Evolutionary conservation across 1,140 invertebrate genomes (phyloP).

Genomic region (Aleiodes sp.): DNA sequence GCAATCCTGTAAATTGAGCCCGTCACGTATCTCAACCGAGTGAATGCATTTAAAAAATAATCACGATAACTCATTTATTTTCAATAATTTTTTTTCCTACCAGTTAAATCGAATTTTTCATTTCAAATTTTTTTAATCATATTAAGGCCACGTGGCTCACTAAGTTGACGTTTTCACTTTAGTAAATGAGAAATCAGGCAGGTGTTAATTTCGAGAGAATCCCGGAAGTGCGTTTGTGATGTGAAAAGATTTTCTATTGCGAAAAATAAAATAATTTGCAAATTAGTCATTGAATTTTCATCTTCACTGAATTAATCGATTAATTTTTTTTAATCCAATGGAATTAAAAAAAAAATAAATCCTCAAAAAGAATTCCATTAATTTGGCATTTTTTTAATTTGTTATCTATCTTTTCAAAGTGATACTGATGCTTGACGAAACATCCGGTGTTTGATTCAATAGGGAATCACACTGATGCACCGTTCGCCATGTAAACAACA

Average conservation of each 20-base stretch:
- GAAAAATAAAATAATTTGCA: background rate
- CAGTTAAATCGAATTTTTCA: no score
- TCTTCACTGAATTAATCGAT: no score
- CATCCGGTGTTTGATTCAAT: conserved; percentile 2
- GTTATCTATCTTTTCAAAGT: background rate
- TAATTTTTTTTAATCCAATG: background rate
- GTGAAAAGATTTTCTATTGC: background rate
- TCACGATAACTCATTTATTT: no score
- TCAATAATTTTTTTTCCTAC: no score
- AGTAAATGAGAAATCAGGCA: background rate
- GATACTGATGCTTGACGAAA: conserved; percentile 1
- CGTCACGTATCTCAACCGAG: no score
- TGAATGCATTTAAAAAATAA: no score
- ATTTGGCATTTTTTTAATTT: background rate
- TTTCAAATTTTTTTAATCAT: background rate
- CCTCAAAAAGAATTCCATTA: background rate
- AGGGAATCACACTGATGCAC: conserved; percentile 30
- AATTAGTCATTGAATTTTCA: background rate
- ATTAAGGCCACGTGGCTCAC: background rate
- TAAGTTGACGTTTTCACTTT: background rate
- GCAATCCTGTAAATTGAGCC: no score
- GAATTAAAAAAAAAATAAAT: background rate
- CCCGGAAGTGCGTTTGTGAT: background rate
- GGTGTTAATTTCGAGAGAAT: background rate
- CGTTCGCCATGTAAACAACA: conserved; percentile 50